Evolutionary conservation across 2,888 invertebrate genomes (phyloP).

Genomic region (Leptopilina drosophilae): DNA sequence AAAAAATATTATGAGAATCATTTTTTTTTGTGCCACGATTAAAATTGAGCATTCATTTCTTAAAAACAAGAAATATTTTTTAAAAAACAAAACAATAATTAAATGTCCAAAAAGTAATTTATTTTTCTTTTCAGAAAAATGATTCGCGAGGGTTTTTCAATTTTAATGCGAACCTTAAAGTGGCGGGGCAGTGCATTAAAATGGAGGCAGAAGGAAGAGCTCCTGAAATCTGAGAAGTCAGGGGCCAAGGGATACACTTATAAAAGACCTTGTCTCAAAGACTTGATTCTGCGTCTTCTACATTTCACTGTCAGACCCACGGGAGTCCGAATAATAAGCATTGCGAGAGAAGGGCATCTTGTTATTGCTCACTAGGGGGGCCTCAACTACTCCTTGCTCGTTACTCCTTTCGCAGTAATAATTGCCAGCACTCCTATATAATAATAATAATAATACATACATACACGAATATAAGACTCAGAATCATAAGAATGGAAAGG

Average conservation of each 20-base stretch:
- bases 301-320: constrained; percentile 49
- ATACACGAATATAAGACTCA: constrained; percentile 31
- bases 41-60: too few relatives aligned
- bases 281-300: constrained; percentile 36
- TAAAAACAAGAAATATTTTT: too few relatives aligned
- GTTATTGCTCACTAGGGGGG: constrained; percentile 65
- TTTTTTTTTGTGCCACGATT: too few relatives aligned
- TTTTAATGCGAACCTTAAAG: constrained; percentile 32
- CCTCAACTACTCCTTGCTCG: constrained; percentile 63
- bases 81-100: too few relatives aligned
- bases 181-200: constrained; percentile 31
- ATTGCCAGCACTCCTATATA: constrained; percentile 54
- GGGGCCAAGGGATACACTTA: constrained; percentile 16
- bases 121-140: too few relatives aligned
- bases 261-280: constrained; percentile 34
- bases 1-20: too few relatives aligned
- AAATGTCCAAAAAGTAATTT: too few relatives aligned
- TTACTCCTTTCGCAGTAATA: constrained; percentile 61
- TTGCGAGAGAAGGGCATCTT: constrained; percentile 62
- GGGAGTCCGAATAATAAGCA: constrained; percentile 57
- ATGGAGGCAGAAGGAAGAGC: constrained; percentile 28
- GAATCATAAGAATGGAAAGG: constrained; percentile 4
- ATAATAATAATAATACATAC: constrained; percentile 17
- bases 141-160: not conserved
- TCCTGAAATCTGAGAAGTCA: constrained; percentile 39